Conservation (phyloP, 1,140 invertebrate species). For the Hylaeus anthracinus region DNA sequence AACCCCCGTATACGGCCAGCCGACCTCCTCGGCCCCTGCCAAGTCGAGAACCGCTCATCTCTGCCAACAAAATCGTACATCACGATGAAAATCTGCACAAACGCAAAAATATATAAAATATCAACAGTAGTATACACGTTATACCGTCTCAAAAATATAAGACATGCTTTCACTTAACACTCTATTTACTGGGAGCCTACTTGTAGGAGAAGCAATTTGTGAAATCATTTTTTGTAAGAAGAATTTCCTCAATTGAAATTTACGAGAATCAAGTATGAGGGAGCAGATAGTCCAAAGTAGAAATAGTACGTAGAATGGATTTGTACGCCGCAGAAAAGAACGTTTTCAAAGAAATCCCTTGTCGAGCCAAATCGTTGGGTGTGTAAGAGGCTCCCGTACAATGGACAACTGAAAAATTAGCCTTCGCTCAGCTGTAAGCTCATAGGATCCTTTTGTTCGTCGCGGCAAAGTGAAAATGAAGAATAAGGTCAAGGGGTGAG, state of each 20-base stretch:
- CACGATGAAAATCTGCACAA: background rate
- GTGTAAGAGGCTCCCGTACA: background rate
- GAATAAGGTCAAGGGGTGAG: constrained; percentile 27
- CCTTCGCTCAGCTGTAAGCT: background rate
- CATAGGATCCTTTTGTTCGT: background rate
- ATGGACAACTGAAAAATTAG: background rate
- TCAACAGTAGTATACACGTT: no score
- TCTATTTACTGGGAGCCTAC: no score
- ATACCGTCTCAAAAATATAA: no score
- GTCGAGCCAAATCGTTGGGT: background rate
- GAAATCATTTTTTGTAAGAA: no score
- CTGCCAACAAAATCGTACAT: constrained; percentile 50
- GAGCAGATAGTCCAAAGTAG: no score
- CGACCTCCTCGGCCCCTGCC: constrained; percentile 77
- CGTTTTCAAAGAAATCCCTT: background rate
- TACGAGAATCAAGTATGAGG: no score
- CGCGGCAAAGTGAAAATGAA: constrained; percentile 19
- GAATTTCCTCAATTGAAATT: no score
- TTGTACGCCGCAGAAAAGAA: background rate
- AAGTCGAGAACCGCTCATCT: constrained; percentile 78
- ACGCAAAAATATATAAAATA: no score
- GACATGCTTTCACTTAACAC: no score
- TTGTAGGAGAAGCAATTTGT: no score
- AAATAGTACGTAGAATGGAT: no score
- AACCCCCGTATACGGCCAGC: constrained; percentile 75